Evolutionary conservation across 2,797 vertebrate species (phyloP).

Genomic region (Chelon auratus): DNA sequence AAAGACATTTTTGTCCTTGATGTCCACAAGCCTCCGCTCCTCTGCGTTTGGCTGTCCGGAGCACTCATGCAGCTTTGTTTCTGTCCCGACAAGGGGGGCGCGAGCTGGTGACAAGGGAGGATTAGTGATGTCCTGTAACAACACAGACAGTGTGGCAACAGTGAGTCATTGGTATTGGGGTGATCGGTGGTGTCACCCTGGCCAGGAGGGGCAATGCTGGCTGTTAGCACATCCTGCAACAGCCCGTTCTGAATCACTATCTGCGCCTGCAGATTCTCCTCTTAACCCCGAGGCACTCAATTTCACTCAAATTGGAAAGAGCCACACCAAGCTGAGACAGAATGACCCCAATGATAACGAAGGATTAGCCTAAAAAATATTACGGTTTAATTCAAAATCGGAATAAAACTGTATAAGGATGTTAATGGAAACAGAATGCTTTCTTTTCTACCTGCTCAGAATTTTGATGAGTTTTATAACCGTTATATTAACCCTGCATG

Average conservation of each 20-base stretch:
- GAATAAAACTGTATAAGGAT: conserved; percentile 54
- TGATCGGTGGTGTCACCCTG: conserved; percentile 42
- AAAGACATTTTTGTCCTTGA: conserved; percentile 9
- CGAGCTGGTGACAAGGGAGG: conserved; percentile 48
- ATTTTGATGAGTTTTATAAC: conserved; percentile 32
- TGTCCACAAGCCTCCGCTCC: conserved; percentile 21
- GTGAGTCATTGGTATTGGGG: conserved; percentile 58
- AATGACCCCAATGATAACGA: conserved; percentile 70
- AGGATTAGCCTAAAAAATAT: conserved; percentile 58
- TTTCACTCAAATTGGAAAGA: conserved; percentile 71
- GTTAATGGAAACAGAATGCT: conserved; percentile 40
- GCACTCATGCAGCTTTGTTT: conserved; percentile 45
- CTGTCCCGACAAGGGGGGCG: conserved; percentile 20
- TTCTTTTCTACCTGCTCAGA: conserved; percentile 28
- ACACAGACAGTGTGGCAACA: conserved; percentile 38
- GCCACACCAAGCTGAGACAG: conserved; percentile 49
- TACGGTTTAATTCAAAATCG: conserved; percentile 60
- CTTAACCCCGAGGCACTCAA: conserved; percentile 71
- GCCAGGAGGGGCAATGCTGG: conserved; percentile 41
- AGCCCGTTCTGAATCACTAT: conserved; percentile 57
- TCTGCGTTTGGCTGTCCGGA: conserved; percentile 42
- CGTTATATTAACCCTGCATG: conserved; percentile 13
- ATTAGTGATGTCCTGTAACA: conserved; percentile 61
- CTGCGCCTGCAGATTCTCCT: conserved; percentile 66
- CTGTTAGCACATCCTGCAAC: conserved; percentile 39